Evolutionary conservation across 2,888 invertebrate genomes (phyloP), one percentile per base, ranked within the genome.

Genomic region (Acleris emargana): DNA sequence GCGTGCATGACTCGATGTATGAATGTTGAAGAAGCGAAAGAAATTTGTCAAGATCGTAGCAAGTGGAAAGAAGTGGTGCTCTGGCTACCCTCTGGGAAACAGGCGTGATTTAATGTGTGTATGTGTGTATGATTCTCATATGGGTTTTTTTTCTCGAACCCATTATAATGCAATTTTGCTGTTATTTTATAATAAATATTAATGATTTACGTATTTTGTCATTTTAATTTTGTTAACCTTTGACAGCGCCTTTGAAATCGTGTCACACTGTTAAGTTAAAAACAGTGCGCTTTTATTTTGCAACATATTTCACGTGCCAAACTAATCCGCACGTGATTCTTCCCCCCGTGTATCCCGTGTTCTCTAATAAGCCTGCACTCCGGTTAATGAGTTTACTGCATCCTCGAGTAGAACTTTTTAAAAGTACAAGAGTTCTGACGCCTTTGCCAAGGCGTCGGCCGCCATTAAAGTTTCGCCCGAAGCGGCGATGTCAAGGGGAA

Each of bases 351-450:
- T 76, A 74, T 68, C 67, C 28, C 76, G 78, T 78, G 79, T 78
- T 79, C 76, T 75, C 82, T 88, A 85, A 88, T 88, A 87, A 89
- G 84, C 82, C 76, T 80, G 82, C 85, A 87, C 88, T 87, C 84
- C 77, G 78, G 82, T 83, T 89, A 90, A 91, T 88, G 87, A 90
- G 89, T 89, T 89, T 85, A 86, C 84, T 84, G 84, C 88, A 83
- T 87, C 83, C 79, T 80, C 76, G 67, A 72, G 71, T 57, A 74
- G 69, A 82, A 88, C 80, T 88, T 90, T 87, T 84, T 84, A 85
- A 88, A 88, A 88, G 84, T 83, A 81, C 80, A 81, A 76, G 79
- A 81, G 79, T 81, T 79, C 80, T 78, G 82, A 80, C 82, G 79
- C 83, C 81, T 79, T 79, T 77, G 78, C 79, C 76, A 72, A 72